Base-by-base conservation (phyloP, 1,140 invertebrate species). In the Linepithema humile region DNA sequence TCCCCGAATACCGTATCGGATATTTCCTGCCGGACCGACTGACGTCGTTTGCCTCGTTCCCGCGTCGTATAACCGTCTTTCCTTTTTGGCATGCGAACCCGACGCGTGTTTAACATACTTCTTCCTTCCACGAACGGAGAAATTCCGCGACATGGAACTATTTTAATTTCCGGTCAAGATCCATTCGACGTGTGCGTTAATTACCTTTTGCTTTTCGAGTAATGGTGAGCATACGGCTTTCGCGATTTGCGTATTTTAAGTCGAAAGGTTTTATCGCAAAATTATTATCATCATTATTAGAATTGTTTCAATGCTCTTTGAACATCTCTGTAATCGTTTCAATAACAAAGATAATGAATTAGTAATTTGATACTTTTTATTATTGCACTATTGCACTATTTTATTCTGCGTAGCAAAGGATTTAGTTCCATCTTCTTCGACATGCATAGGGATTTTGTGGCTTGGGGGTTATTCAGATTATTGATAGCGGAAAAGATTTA, bases 101-200 rank as follows among this genome's bases (percentile, higher is more conserved):
- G 70, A 82, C 55, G 57, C 70, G 70, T 83, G 40, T 48, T 83
- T 83, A 83, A 83, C 80, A 75, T 64, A 75, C 57, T 77, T 75
- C 40, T 69, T 80, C 64, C 48, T 69, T 2, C 23, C 48, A 35
- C n/a, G 48, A 10, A 43, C 26, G 29, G 29, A 35, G 55, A 32
- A 73, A 82, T 60, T 75, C 55, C 53, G 15, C 72, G 70, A 62
- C 29, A 32, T 62, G 32, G 20, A 82, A 60, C 69, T 74, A 74
- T 82, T 82, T 74, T 75, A 74, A 62, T 74, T 82, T 82, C 40
- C 55, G 78, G 32, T 67, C 35, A n/a, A n/a, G 75, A 69, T 12
- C 17, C 3, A 80, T 80, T 80, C 64, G 40, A 23, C 7, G 29
- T 20, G 38, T 20, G 38, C 64, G 12, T 80, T 80, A 69, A 32